Conservation (phyloP, 2,888 invertebrate species). For the Mimumesa dahlbomi region DNA sequence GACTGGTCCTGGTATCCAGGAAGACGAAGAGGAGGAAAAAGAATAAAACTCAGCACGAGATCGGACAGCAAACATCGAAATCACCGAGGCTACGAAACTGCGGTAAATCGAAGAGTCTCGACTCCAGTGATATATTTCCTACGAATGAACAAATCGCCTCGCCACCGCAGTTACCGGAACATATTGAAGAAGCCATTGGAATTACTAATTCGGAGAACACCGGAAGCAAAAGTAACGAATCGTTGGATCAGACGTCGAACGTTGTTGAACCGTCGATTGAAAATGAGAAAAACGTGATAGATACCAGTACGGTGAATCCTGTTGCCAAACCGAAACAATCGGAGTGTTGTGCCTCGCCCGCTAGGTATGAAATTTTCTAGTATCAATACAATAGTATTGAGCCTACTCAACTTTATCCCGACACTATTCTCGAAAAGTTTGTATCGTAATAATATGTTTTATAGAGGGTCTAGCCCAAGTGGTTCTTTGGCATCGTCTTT, state of each 20-base stretch:
- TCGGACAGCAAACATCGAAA: constrained; percentile 72
- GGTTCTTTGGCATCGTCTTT: constrained; percentile 77
- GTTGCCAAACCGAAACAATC: constrained; percentile 33
- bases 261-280: constrained; percentile 8
- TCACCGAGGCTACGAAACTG: constrained; percentile 85
- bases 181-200: constrained; percentile 67
- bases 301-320: not conserved
- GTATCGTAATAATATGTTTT: not conserved
- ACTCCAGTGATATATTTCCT: constrained; percentile 90
- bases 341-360: constrained; percentile 66
- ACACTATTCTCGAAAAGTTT: too few relatives aligned
- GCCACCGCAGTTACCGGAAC: constrained; percentile 71
- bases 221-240: constrained; percentile 42
- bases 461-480: constrained; percentile 74
- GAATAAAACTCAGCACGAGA: constrained; percentile 75
- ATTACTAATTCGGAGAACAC: constrained; percentile 21
- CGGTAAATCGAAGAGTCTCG: constrained; percentile 91
- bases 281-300: constrained; percentile 7
- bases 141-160: constrained; percentile 80
- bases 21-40: constrained; percentile 81
- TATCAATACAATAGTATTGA: too few relatives aligned
- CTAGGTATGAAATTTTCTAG: constrained; percentile 60
- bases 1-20: constrained; percentile 88
- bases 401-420: not conserved
- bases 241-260: constrained; percentile 16